Evolutionary conservation across 2,113 vertebrate species (phyloP).

Genomic region (Panurus biarmicus): DNA sequence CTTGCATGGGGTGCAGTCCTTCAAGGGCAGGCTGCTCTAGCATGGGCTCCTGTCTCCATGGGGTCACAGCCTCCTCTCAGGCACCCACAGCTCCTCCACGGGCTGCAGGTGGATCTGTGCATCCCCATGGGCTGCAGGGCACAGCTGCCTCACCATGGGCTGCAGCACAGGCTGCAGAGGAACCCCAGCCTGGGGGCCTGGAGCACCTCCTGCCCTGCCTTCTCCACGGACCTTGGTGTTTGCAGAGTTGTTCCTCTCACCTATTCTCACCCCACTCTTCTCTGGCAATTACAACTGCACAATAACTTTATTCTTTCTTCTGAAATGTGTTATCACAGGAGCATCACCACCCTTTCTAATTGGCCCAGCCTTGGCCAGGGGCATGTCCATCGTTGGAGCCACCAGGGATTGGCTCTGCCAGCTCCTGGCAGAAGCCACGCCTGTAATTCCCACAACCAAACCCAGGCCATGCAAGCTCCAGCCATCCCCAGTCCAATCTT

Average conservation of each 20-base stretch:
- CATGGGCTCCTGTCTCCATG: background rate
- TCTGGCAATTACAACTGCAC: background rate
- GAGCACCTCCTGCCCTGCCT: background rate
- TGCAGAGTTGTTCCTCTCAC: background rate
- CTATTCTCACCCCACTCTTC: background rate
- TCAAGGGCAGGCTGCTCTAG: background rate
- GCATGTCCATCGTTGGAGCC: background rate
- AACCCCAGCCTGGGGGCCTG: background rate
- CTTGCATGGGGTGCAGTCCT: too few relatives aligned
- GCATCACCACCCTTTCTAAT: accelerated
- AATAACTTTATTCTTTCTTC: background rate
- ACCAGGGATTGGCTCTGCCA: background rate
- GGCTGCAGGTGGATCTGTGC: background rate
- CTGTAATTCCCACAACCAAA: background rate
- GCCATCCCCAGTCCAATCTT: background rate
- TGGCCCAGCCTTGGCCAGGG: background rate
- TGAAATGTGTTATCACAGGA: background rate
- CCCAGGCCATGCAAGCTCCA: background rate
- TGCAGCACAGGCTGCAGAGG: background rate
- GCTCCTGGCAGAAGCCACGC: accelerated
- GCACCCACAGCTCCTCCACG: background rate
- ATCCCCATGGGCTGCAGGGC: too few relatives aligned
- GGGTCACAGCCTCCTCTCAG: background rate
- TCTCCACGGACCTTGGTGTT: background rate
- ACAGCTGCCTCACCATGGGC: background rate